A percentile compares a stretch with the other conserved stretches of the same genome.
Evolutionary conservation across 2,888 invertebrate genomes (phyloP).

Genomic region (Pardosa pseudoannulata): DNA sequence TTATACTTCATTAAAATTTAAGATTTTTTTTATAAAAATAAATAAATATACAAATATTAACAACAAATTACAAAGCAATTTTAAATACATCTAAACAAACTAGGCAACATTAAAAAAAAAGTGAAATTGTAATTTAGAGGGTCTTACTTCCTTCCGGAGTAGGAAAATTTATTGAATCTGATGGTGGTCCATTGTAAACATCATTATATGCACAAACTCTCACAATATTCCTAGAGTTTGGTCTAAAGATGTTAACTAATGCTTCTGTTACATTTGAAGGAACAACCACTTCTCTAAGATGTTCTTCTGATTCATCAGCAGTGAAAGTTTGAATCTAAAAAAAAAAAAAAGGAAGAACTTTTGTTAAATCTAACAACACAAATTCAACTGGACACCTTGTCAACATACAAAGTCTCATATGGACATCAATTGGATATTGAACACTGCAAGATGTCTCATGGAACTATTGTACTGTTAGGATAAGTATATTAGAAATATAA

Average conservation of each 20-base stretch:
- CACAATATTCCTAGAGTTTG: constrained; percentile 91
- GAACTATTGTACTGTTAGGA: too few species aligned
- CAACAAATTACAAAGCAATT: too few species aligned
- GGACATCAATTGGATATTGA: too few species aligned
- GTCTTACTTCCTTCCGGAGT: constrained; percentile 88
- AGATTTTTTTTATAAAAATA: too few species aligned
- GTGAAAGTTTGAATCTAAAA: constrained; percentile 92
- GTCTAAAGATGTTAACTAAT: constrained; percentile 88
- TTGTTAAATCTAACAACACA: too few species aligned
- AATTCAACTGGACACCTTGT: too few species aligned
- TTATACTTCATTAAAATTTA: too few species aligned
- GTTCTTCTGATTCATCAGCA: constrained; percentile 85
- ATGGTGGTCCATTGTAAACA: constrained; percentile 91
- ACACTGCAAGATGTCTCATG: too few species aligned
- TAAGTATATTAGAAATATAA: too few species aligned
- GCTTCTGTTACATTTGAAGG: constrained; percentile 85
- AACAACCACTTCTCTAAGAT: constrained; percentile 85
- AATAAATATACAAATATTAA: too few species aligned
- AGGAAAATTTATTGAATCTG: constrained; percentile 88
- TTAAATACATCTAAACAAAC: neutral
- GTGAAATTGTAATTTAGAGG: neutral
- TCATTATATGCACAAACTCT: constrained; percentile 94
- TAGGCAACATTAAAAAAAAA: neutral
- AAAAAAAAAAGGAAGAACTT: too few species aligned
- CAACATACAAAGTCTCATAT: too few species aligned